Evolutionary conservation across 2,797 vertebrate species (phyloP).

Genomic region (Pelodytes ibericus): DNA sequence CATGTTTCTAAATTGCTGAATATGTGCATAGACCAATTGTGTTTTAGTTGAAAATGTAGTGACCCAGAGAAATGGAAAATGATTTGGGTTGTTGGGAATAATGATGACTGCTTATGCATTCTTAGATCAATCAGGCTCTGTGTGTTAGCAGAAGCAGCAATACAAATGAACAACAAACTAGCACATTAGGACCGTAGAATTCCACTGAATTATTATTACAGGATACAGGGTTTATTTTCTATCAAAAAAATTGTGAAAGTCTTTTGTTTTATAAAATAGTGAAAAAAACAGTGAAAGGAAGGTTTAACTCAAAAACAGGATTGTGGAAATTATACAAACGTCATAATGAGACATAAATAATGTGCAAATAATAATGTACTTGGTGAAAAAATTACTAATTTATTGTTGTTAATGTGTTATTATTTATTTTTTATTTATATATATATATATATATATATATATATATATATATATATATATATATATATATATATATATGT

Average conservation of each 20-base stretch:
- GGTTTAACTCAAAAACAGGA: too few species aligned
- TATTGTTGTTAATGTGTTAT: too few species aligned
- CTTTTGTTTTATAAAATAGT: too few species aligned
- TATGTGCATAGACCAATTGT: slow-evolving; percentile 11
- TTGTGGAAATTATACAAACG: too few species aligned
- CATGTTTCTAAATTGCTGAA: slow-evolving; percentile 5
- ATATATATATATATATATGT: too few species aligned
- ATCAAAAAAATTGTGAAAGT: neutral
- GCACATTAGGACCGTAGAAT: slow-evolving; percentile 42
- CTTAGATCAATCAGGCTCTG: slow-evolving; percentile 19
- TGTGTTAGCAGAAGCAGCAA: slow-evolving; percentile 8
- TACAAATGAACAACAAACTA: slow-evolving; percentile 20
- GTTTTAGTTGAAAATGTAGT: neutral
- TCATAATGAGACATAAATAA: too few species aligned
- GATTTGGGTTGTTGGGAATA: slow-evolving; percentile 32
- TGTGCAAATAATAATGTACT: too few species aligned
- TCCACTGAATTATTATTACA: slow-evolving; percentile 34
- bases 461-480: too few species aligned
- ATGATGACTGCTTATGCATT: slow-evolving; percentile 31
- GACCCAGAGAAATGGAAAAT: slow-evolving; percentile 40
- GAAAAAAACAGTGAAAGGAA: slow-evolving; percentile 2
- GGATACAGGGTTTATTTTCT: slow-evolving; percentile 23
- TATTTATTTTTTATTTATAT: too few species aligned
- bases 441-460: too few species aligned
- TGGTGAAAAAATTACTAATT: too few species aligned